Evolutionary conservation across 64 coral and sea anemone species (phyloP).

Genomic region (Dendrophyllia cribrosa): DNA sequence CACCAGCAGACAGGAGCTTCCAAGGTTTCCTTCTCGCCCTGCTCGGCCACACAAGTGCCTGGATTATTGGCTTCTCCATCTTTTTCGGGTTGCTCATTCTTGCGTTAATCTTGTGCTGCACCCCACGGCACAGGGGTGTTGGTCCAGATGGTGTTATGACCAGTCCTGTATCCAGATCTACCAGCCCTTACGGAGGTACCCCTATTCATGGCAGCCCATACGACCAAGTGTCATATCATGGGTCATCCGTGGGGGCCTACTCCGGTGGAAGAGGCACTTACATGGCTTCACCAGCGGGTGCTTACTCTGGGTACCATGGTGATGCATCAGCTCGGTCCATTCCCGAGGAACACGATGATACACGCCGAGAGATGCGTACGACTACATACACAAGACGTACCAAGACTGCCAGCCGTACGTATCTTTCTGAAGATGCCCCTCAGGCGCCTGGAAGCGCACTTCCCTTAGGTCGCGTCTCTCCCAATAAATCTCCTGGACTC

Average conservation of each 20-base stretch:
- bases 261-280: neutral
- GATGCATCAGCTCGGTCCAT: neutral
- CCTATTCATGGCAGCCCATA: neutral
- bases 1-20: constrained; percentile 24
- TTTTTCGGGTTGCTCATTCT: constrained; percentile 84
- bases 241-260: neutral
- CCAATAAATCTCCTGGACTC: constrained; percentile 44
- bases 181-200: constrained; percentile 5
- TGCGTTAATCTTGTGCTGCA: constrained; percentile 80
- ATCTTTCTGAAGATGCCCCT: constrained; percentile 1
- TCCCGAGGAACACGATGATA: constrained; percentile 30
- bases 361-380: neutral
- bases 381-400: constrained; percentile 19
- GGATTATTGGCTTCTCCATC: constrained; percentile 88
- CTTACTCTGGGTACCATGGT: neutral
- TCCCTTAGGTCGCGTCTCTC: constrained; percentile 31
- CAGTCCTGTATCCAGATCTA: neutral
- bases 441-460: neutral
- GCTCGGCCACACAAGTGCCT: constrained; percentile 89
- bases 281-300: neutral
- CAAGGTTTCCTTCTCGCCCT: constrained; percentile 67
- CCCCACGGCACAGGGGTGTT: constrained; percentile 20
- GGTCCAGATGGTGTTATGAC: neutral
- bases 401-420: neutral
- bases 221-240: neutral